Evolutionary conservation across 2,113 vertebrate genomes (phyloP).

Genomic region (Pionites leucogaster): DNA sequence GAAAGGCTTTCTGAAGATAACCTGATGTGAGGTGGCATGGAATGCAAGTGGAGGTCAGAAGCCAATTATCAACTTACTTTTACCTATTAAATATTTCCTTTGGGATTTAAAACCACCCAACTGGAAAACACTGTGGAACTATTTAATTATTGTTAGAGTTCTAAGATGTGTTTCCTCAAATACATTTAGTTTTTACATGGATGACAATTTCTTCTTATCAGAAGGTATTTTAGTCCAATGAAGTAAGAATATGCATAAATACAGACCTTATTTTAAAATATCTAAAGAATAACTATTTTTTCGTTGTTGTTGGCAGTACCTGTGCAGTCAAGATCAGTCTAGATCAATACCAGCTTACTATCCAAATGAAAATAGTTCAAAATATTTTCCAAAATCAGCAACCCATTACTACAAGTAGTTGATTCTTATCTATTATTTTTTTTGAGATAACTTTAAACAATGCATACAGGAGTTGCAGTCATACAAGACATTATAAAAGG

Average conservation of each 20-base stretch:
- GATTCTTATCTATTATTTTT: fast-evolving
- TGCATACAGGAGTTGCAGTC: not conserved
- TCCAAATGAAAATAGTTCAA: not conserved
- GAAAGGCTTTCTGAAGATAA: not conserved
- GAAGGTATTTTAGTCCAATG: not conserved
- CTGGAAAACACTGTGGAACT: not conserved
- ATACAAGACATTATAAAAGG: not conserved
- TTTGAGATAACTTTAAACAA: not conserved
- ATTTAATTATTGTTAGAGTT: not conserved
- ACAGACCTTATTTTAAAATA: not conserved
- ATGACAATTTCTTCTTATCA: not conserved
- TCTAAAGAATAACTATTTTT: not conserved
- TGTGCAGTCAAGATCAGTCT: not conserved
- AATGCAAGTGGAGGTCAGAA: not conserved
- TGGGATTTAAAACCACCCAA: not conserved
- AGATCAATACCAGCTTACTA: not conserved
- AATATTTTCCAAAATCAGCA: not conserved
- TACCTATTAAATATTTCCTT: not conserved
- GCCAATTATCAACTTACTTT: not conserved
- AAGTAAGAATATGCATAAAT: not conserved
- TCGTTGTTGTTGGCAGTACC: not conserved
- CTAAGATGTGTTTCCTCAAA: not conserved
- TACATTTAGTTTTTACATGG: not conserved
- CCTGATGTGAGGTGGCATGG: not conserved
- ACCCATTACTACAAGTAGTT: fast-evolving